Evolutionary conservation across 2,797 vertebrate species (phyloP).

Genomic region (Arremon brunneinucha): DNA sequence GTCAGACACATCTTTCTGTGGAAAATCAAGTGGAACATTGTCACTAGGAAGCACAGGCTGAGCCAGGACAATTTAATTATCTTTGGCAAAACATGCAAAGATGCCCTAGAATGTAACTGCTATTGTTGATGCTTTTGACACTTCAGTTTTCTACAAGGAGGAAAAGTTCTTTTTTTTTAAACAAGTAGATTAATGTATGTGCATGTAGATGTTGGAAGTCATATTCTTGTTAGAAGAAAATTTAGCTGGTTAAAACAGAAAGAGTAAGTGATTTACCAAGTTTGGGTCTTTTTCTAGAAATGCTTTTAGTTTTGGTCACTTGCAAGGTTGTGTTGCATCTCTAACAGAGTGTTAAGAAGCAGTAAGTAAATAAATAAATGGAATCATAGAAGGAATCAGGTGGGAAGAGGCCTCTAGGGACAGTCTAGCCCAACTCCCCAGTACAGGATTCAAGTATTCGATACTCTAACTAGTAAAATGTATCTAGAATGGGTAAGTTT

Average conservation of each 20-base stretch:
- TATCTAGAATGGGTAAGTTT: neutral
- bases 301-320: neutral
- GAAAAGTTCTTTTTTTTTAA: neutral
- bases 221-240: neutral
- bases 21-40: neutral
- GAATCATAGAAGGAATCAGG: neutral
- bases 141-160: neutral
- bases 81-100: neutral
- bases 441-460: neutral
- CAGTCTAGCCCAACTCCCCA: neutral
- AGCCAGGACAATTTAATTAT: neutral
- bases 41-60: neutral
- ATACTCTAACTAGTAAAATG: neutral
- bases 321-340: neutral
- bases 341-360: neutral
- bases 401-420: neutral
- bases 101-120: neutral
- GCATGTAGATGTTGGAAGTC: neutral
- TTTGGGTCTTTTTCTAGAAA: neutral
- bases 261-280: neutral
- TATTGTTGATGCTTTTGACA: neutral
- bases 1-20: neutral
- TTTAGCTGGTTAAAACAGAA: neutral
- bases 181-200: neutral
- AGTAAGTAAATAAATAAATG: neutral